phyloP scores from a whole-genome alignment of 2,113 vertebrate genomes.

The Actenoides lindsayi region DNA sequence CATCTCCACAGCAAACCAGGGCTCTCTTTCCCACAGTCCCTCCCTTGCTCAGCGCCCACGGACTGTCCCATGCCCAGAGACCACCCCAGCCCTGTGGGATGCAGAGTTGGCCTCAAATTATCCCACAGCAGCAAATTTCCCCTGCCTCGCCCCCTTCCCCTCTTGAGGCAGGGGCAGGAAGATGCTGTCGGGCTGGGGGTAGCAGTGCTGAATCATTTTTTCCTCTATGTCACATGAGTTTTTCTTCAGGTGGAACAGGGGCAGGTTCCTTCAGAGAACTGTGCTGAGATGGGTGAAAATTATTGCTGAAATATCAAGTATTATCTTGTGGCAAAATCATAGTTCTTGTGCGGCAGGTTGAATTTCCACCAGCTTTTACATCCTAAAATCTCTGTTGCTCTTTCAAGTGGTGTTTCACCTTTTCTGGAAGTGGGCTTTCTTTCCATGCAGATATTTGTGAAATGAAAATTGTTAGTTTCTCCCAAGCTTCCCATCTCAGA shows the following conservation, averaged over 20 bases:
- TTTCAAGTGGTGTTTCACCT: background rate
- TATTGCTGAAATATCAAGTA: background rate
- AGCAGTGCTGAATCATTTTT: fast-evolving
- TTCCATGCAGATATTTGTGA: background rate
- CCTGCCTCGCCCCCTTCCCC: background rate
- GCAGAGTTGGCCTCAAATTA: background rate
- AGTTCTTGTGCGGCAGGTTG: background rate
- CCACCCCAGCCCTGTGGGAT: background rate
- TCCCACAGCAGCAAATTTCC: background rate
- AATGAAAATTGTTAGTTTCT: background rate
- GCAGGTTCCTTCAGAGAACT: background rate
- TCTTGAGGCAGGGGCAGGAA: background rate
- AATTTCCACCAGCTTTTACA: background rate
- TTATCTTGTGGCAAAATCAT: background rate
- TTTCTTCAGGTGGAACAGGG: background rate
- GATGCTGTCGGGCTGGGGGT: background rate
- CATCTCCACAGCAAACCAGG: background rate
- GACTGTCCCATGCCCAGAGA: background rate
- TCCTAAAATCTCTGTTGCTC: background rate
- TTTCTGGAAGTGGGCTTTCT: background rate
- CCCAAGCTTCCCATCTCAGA: background rate
- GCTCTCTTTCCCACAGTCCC: fast-evolving
- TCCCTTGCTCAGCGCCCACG: background rate
- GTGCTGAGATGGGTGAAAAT: background rate
- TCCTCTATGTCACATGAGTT: fast-evolving